These are phyloP conservation scores for Tichodroma muraria DNA, from an alignment of 2,113 vertebrate species.

Conservation along the genomic window DNA sequence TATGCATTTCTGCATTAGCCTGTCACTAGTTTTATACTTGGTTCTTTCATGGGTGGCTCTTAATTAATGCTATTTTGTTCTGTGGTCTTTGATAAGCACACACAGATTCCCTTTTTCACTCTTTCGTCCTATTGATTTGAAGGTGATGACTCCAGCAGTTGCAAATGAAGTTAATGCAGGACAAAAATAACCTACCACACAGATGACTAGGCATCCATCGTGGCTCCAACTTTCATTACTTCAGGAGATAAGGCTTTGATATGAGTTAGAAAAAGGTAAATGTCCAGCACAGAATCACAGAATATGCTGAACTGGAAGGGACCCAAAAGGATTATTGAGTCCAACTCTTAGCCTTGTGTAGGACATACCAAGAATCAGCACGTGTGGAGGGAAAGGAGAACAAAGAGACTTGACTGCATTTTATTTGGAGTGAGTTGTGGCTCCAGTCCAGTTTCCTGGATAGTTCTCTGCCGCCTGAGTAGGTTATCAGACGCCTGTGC, in stretches of 20 bases:
- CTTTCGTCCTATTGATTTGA: not conserved
- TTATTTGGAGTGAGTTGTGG: not conserved
- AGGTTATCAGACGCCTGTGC: not conserved
- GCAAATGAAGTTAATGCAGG: not conserved
- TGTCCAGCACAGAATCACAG: not conserved
- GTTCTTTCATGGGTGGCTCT: not conserved
- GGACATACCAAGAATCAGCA: not conserved
- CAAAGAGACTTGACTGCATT: not conserved
- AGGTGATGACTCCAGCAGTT: not conserved
- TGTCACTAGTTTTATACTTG: not conserved
- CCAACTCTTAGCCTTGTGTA: not conserved
- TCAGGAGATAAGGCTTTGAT: not conserved
- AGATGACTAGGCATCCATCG: not conserved
- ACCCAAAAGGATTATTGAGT: not conserved
- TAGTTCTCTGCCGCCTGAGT: not conserved
- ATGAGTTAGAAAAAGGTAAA: not conserved
- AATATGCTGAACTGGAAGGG: not conserved
- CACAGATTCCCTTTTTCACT: not conserved
- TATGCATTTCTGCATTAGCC: not conserved
- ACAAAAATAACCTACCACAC: not conserved
- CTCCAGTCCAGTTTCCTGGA: not conserved
- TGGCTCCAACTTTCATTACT: not conserved
- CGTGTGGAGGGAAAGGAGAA: rapidly evolving
- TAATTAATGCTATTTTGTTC: not conserved
- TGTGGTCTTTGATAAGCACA: not conserved